A percentile compares a stretch with the other conserved stretches of the same genome.
phyloP scores from a whole-genome alignment of 2,113 vertebrate genomes.

The Clupea harengus region DNA sequence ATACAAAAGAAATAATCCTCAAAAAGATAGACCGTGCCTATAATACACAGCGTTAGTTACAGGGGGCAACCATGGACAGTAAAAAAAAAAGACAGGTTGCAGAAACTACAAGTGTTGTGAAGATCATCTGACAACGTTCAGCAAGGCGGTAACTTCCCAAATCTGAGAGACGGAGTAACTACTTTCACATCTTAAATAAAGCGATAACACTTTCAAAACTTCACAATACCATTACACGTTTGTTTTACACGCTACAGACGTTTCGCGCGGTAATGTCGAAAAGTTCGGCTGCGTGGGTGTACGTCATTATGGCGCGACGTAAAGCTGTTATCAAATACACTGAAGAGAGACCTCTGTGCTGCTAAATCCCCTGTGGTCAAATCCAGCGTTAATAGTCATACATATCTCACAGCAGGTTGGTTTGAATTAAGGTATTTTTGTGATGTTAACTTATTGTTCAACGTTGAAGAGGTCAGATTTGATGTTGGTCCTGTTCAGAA shows the following conservation, averaged over 20 bases:
- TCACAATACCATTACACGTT: background rate
- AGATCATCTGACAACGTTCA: background rate
- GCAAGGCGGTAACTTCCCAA: background rate
- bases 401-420: background rate
- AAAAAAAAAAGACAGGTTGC: background rate
- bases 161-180: background rate
- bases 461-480: background rate
- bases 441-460: background rate
- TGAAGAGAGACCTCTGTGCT: background rate
- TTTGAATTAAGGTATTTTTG: background rate
- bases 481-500: background rate
- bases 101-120: background rate
- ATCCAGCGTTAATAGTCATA: background rate
- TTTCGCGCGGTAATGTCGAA: background rate
- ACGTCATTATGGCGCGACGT: conserved; percentile 10
- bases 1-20: background rate
- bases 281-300: background rate
- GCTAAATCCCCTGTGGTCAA: background rate
- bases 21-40: background rate
- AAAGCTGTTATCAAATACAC: background rate
- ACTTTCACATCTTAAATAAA: background rate
- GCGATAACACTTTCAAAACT: background rate
- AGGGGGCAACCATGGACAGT: background rate
- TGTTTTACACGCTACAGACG: background rate
- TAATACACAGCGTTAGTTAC: background rate